Evolutionary conservation across 1,140 invertebrate genomes (phyloP).

Genomic region (Drosophila santomea): DNA sequence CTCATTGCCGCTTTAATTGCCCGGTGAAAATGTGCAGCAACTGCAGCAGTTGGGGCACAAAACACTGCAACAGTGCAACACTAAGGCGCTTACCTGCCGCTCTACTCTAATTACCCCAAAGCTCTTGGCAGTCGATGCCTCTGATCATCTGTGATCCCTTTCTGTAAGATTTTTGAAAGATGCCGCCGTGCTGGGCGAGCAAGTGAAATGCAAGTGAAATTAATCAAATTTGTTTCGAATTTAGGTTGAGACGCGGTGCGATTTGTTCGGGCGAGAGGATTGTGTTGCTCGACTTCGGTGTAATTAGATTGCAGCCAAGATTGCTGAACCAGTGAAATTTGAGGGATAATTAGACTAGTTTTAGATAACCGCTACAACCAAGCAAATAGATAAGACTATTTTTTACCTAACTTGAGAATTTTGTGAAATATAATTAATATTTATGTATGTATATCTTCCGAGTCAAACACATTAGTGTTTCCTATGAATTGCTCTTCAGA

Average conservation of each 20-base stretch:
- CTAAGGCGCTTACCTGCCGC: conserved; percentile 52
- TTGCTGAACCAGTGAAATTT: conserved; percentile 5
- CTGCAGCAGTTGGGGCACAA: conserved; percentile 16
- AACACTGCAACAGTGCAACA: conserved; percentile 24
- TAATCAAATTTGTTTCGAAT: conserved; percentile 49
- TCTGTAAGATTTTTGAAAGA: conserved; percentile 31
- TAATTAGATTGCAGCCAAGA: conserved; percentile 22
- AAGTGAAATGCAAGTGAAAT: conserved; percentile 60
- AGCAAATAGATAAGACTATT: too few species aligned
- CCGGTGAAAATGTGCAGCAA: conserved; percentile 56
- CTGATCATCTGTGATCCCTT: conserved; percentile 49
- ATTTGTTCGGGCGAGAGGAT: conserved; percentile 4
- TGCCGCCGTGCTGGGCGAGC: conserved; percentile 38
- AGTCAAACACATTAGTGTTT: not conserved
- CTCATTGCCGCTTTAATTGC: conserved; percentile 61
- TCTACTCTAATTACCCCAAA: conserved; percentile 57
- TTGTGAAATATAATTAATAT: not conserved
- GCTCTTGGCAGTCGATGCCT: conserved; percentile 34
- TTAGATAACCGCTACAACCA: not conserved
- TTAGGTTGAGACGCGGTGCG: conserved; percentile 25
- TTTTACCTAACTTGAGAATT: not conserved
- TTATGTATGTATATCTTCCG: not conserved
- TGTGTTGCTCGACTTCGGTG: not conserved
- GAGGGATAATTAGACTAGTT: not conserved
- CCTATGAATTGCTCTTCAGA: not conserved